phyloP scores from a whole-genome alignment of 2,888 invertebrate genomes.

The Hololepta plana region DNA sequence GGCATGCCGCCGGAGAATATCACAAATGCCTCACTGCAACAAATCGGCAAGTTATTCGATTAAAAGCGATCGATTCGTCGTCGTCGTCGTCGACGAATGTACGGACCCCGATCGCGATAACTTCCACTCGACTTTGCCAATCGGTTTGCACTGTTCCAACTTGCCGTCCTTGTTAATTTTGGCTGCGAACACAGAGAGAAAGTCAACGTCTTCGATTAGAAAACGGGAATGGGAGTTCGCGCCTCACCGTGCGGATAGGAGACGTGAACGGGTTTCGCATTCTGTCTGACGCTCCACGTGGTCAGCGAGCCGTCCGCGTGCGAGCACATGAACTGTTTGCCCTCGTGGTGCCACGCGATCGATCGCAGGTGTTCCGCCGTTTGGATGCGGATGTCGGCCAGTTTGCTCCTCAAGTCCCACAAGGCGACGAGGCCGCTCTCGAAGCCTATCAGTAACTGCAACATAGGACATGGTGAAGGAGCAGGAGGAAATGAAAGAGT shows the following conservation, averaged over 20 bases:
- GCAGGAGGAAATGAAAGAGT: neutral
- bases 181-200: slow-evolving; percentile 41
- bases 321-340: slow-evolving; percentile 90
- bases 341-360: slow-evolving; percentile 94
- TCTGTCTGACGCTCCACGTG: slow-evolving; percentile 72
- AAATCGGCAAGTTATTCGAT: slow-evolving; percentile 6
- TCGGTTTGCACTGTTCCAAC: slow-evolving; percentile 83
- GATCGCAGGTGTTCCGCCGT: slow-evolving; percentile 65
- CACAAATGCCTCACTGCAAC: slow-evolving; percentile 74
- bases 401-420: slow-evolving; percentile 85
- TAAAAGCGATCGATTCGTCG: slow-evolving; percentile 3
- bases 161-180: slow-evolving; percentile 86
- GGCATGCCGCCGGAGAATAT: slow-evolving; percentile 96
- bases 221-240: too few species aligned
- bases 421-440: slow-evolving; percentile 86
- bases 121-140: slow-evolving; percentile 92
- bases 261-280: slow-evolving; percentile 59
- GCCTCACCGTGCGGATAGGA: slow-evolving; percentile 81
- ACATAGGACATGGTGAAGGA: slow-evolving; percentile 8
- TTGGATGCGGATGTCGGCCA: slow-evolving; percentile 71
- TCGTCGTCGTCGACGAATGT: slow-evolving; percentile 3
- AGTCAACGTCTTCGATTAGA: too few species aligned
- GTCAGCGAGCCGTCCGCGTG: slow-evolving; percentile 92
- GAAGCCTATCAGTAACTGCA: slow-evolving; percentile 86
- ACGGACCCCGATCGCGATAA: slow-evolving; percentile 65